These are phyloP conservation scores for Philonicus albiceps DNA, from an alignment of 2,888 invertebrate species.

Conservation along the genomic window DNA sequence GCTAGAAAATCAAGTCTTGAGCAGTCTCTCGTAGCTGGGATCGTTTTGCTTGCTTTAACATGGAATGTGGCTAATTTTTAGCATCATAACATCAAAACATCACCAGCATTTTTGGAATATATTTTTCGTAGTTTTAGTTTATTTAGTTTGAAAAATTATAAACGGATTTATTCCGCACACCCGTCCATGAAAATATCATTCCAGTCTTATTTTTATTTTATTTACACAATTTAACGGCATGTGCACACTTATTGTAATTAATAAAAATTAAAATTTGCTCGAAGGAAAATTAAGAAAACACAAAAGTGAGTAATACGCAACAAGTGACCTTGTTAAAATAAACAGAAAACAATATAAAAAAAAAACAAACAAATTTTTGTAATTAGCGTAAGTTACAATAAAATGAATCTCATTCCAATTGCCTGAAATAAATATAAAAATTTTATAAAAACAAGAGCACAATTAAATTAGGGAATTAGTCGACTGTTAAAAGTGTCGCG, in stretches of 20 bases:
- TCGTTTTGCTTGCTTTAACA: slow-evolving; percentile 45
- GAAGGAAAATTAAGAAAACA: background rate
- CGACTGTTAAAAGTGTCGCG: background rate
- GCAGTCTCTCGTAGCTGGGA: slow-evolving; percentile 40
- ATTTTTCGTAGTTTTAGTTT: background rate
- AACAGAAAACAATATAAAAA: background rate
- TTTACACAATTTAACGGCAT: background rate
- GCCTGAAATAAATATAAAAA: too few relatives aligned
- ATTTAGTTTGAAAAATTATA: background rate
- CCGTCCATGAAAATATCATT: background rate
- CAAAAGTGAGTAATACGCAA: background rate
- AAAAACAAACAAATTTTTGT: background rate
- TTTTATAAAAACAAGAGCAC: too few relatives aligned
- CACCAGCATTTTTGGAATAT: background rate
- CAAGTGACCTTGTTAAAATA: background rate
- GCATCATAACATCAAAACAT: background rate
- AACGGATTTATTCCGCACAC: background rate
- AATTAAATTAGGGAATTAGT: background rate
- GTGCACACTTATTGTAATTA: background rate
- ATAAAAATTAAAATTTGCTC: background rate
- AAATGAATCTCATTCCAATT: background rate
- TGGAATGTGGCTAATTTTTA: slow-evolving; percentile 39
- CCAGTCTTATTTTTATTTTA: background rate
- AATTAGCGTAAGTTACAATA: background rate
- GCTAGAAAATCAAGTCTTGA: slow-evolving; percentile 41